Evolutionary conservation across 2,888 invertebrate species (phyloP).

Genomic region (Pinctada fucata): DNA sequence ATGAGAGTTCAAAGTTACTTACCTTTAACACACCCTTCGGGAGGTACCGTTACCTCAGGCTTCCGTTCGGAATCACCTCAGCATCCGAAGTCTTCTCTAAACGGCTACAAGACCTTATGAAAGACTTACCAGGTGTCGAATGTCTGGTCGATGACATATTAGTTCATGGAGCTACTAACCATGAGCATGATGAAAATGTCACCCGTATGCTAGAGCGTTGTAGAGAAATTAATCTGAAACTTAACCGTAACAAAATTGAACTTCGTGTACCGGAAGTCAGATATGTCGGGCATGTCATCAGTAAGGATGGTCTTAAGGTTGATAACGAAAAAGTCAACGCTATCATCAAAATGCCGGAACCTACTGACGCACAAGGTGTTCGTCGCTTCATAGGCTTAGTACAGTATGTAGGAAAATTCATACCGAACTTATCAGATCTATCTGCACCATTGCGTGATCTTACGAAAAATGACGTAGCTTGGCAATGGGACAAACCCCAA

Average conservation of each 20-base stretch:
- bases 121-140: slow-evolving; percentile 13
- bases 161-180: slow-evolving; percentile 19
- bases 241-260: slow-evolving; percentile 25
- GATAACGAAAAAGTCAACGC: slow-evolving; percentile 25
- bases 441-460: no score
- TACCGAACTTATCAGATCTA: no score
- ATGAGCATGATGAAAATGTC: slow-evolving; percentile 23
- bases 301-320: slow-evolving; percentile 30
- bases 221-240: slow-evolving; percentile 29
- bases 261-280: slow-evolving; percentile 26
- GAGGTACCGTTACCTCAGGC: slow-evolving; percentile 15
- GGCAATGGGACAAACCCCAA: no score
- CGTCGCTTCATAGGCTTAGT: slow-evolving; percentile 22
- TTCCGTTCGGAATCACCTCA: slow-evolving; percentile 27
- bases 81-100: slow-evolving; percentile 28
- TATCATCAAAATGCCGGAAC: slow-evolving; percentile 21
- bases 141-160: slow-evolving; percentile 32
- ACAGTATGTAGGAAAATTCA: no score
- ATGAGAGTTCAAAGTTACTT: slow-evolving; percentile 28
- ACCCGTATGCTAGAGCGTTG: slow-evolving; percentile 22
- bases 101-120: slow-evolving; percentile 11
- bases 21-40: slow-evolving; percentile 34
- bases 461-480: no score
- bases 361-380: slow-evolving; percentile 22
- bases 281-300: slow-evolving; percentile 30